Evolutionary conservation across 2,797 vertebrate species (phyloP).

Genomic region (Tragelaphus eurycerus): DNA sequence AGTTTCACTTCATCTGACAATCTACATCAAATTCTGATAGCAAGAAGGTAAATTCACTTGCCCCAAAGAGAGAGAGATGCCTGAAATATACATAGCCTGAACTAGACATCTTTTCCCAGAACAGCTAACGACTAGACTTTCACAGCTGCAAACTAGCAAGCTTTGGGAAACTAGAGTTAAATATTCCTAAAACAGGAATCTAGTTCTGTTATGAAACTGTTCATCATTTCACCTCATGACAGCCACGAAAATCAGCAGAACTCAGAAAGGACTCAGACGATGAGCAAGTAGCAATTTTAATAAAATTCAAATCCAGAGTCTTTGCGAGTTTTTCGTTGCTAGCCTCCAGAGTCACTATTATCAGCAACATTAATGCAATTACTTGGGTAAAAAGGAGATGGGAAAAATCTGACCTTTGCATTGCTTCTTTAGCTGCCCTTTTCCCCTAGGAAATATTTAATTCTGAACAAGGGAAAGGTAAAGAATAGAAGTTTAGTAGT

Average conservation of each 20-base stretch:
- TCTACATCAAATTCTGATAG: slow-evolving; percentile 11
- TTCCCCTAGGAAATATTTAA: slow-evolving; percentile 13
- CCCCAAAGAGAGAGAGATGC: background rate
- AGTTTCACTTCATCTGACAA: slow-evolving; percentile 32
- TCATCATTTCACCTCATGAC: slow-evolving; percentile 70
- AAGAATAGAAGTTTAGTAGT: background rate
- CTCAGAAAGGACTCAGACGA: slow-evolving; percentile 52
- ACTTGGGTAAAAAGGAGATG: background rate
- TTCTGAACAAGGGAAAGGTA: slow-evolving; percentile 7
- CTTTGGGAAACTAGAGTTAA: slow-evolving; percentile 65
- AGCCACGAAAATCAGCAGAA: slow-evolving; percentile 67
- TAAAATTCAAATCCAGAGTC: slow-evolving; percentile 64
- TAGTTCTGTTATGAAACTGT: slow-evolving; percentile 76
- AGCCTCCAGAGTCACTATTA: slow-evolving; percentile 23
- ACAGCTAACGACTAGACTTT: slow-evolving; percentile 31
- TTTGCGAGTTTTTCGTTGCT: background rate
- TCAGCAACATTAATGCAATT: slow-evolving; percentile 29
- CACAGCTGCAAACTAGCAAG: slow-evolving; percentile 55
- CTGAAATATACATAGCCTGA: background rate
- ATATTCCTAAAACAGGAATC: slow-evolving; percentile 73
- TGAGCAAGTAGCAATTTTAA: slow-evolving; percentile 60
- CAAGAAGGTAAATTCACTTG: slow-evolving; percentile 33
- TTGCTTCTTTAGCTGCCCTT: slow-evolving; percentile 7
- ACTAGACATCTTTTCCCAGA: background rate
- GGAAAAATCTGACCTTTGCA: background rate